Base-by-base conservation (phyloP, 2,113 vertebrate genomes). In the Oxyruncus cristatus region DNA sequence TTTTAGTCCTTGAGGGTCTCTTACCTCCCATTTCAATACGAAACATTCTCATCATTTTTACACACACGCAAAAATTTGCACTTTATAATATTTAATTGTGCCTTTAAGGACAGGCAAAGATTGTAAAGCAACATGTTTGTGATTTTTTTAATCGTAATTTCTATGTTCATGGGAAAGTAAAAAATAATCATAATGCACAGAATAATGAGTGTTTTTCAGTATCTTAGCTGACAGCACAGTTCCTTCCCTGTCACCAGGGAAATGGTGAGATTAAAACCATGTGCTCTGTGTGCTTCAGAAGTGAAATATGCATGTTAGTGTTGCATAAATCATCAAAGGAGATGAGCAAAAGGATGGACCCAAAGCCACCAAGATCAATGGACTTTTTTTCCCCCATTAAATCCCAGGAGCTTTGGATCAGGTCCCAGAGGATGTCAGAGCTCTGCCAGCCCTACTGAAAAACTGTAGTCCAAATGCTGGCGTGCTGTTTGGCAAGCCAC, bases 311-410 rank as follows among this genome's bases (percentile, higher is more conserved):
- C 80, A 61, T 41, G 77, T 87, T 58, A 56, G 56, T 74, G 58
- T 91, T 96, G 87, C 71, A 94, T 95, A 92, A 95, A 94, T 95
- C 80, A 92, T 97, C 91, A 95, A 92, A 95, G 85, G 53, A 78
- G 66, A 85, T 0, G 8, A 95, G 84, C 77, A 78, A 77, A 91
- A 74, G 91, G 73, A 84, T 56, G 74, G 68, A 80, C 74, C 72
- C 76, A 86, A 93, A 95, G 73, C 73, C 58, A 55, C 39, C 1
- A 4, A 93, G 81, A 95, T 96, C 88, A 93, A 56, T 88, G 81
- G 62, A 32, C 17, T 11, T 76, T 84, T 86, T 67, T 32, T 0
- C 1, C 18, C 30, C 42, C 32, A 7, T 33, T 68, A 76, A 72
- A 91, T 92, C 89, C 84, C 81, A 44, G 32, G 81, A 84, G 87